Evolutionary conservation across 2,888 invertebrate genomes (phyloP).

Genomic region (Ligdia adustata): DNA sequence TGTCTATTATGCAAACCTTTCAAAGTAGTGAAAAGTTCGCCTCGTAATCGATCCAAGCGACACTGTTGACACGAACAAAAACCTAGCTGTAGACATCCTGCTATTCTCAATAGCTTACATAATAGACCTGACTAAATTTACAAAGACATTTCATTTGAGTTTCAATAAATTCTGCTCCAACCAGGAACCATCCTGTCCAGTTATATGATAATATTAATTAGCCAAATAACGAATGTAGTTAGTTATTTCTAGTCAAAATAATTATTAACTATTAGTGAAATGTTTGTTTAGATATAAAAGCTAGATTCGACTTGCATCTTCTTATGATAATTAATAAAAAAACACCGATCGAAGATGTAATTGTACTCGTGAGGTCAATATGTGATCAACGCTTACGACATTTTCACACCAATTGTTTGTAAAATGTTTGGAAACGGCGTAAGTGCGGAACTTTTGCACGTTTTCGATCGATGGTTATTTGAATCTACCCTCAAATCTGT

Average conservation of each 20-base stretch:
- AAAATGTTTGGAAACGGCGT: conserved; percentile 30
- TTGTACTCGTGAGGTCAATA: too few species aligned
- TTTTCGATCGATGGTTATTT: conserved; percentile 38
- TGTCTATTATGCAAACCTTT: too few species aligned
- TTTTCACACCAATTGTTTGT: conserved; percentile 22
- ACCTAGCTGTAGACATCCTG: too few species aligned
- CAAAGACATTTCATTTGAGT: too few species aligned
- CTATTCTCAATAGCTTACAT: too few species aligned
- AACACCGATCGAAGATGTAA: conserved; percentile 20
- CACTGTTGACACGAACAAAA: too few species aligned
- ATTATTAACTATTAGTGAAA: conserved; percentile 49
- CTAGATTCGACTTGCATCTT: conserved; percentile 39
- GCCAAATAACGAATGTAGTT: conserved; percentile 52
- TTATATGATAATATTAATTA: conserved; percentile 41
- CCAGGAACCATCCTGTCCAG: conserved; percentile 8
- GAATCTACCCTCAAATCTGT: conserved; percentile 5
- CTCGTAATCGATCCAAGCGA: too few species aligned
- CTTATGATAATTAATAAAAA: conserved; percentile 5
- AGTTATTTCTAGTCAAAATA: conserved; percentile 56
- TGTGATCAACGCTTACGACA: conserved; percentile 20
- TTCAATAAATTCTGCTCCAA: not conserved
- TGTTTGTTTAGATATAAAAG: conserved; percentile 43
- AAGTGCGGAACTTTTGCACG: conserved; percentile 10
- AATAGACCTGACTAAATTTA: too few species aligned
- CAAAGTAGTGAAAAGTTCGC: too few species aligned